A percentile compares a stretch with the other conserved stretches of the same genome.
phyloP scores from a whole-genome alignment of 2,113 vertebrate species.

The Scomber colias region DNA sequence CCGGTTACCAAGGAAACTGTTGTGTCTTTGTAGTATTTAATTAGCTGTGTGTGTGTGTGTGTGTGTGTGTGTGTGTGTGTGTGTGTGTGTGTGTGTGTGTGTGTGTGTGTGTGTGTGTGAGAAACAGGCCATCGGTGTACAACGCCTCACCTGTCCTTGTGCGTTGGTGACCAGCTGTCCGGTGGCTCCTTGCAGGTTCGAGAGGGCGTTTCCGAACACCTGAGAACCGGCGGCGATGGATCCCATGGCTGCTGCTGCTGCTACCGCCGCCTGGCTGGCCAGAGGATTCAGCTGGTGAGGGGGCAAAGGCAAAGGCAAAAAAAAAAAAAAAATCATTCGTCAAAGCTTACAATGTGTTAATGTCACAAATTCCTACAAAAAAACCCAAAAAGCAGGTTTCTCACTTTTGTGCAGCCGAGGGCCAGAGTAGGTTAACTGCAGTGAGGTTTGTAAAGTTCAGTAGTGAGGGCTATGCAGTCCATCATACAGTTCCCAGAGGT shows the following conservation, averaged over 20 bases:
- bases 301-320: constrained; percentile 6
- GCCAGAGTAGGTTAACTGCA: constrained; percentile 52
- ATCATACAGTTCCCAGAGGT: constrained; percentile 75
- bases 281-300: constrained; percentile 93
- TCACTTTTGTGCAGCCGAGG: constrained; percentile 27
- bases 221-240: constrained; percentile 95
- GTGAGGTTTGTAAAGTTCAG: constrained; percentile 50
- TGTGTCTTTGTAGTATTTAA: constrained; percentile 24
- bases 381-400: neutral
- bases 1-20: constrained; percentile 12
- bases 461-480: constrained; percentile 56
- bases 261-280: constrained; percentile 94
- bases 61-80: too few species aligned
- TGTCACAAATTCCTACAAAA: constrained; percentile 9
- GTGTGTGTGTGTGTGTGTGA: neutral
- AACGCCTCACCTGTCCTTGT: constrained; percentile 98
- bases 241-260: constrained; percentile 95
- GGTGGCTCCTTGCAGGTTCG: constrained; percentile 95
- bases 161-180: constrained; percentile 99
- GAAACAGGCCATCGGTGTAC: too few species aligned
- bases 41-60: neutral
- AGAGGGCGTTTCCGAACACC: constrained; percentile 95
- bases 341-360: constrained; percentile 11
- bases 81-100: too few species aligned
- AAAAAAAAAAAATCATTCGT: constrained; percentile 34